Evolutionary conservation across 2,888 invertebrate species (phyloP), one percentile per base, ranked within the genome.

Genomic region (Tenthredo notha): DNA sequence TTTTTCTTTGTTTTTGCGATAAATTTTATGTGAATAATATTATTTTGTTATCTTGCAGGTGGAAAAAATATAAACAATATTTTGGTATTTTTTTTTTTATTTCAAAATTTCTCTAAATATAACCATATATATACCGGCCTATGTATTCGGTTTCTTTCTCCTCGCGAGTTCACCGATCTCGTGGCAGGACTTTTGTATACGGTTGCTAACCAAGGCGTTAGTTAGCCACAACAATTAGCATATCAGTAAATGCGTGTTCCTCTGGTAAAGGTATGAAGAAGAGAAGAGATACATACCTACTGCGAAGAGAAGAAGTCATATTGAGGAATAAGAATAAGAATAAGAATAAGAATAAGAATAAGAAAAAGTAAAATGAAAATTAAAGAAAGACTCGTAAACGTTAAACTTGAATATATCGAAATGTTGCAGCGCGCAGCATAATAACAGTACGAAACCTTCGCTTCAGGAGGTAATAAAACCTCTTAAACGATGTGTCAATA

Each of bases 221-320:
- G 90, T 91, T 91, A 90, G 90, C 90, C 86, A 87, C 88, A 88
- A 90, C 90, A 91, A 91, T 92, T 92, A 91, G 91, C 91, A 90
- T 90, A 80, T 83, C 67, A 33, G 70, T 65, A 65, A 70, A 65
- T 67, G 83, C 83, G 61, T n/a, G n/a, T 40, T 58, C 43, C 80
- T 37, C 40, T 15, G 37, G 83, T 67, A 70, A 15, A 70, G 37
- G 10, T 29, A 61, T 2, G 54, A 18, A 54, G n/a, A n/a, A n/a
- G n/a, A n/a, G n/a, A n/a, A n/a, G 33, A 33, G 6, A n/a, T 54
- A n/a, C 54, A n/a, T 50, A 58, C 75, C 75, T 25, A 25, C 75
- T 18, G n/a, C n/a, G 75, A 18, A 29, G 47, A 50, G n/a, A 25
- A 54, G 33, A 25, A 54, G 33, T 78, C 33, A 70, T 37, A 15